Evolutionary conservation across 2,888 invertebrate genomes (phyloP), one percentile per base, ranked within the genome.

Genomic region (Nomada flava): DNA sequence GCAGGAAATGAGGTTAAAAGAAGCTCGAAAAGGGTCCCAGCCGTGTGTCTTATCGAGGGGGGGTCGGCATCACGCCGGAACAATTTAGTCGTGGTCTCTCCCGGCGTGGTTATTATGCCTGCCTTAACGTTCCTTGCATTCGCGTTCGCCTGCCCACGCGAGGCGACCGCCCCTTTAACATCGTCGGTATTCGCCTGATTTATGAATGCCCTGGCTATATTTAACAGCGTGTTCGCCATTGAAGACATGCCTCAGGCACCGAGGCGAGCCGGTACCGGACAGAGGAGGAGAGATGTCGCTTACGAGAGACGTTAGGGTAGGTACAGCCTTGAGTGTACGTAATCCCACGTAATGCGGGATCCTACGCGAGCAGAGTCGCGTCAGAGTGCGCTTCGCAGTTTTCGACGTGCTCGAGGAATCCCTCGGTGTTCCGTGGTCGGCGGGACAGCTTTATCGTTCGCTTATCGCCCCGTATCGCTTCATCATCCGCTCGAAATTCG

Each of bases 141-240:
- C 89, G 87, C 85, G 86, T 89, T 84, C 83, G 84, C 81, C 89
- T 81, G 65, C 90, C 90, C 91, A 90, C 90, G 90, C 90, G 84
- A 83, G 82, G 82, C 85, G 83, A 88, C 89, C 91, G 89, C 91
- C 90, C 91, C 89, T 90, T 88, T 90, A 89, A 90, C 91, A 91
- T 90, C 90, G 90, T 79, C 89, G 90, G 89, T 90, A 91, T 90
- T 90, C 90, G 88, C 89, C 90, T 90, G 90, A 90, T 90, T 90
- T 90, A 90, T 90, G 90, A 91, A 90, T 88, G 88, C 90, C 85
- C 86, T 72, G 89, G 90, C 91, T 90, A 91, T 90, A 90, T 90
- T 90, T 90, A 91, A 90, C 90, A 90, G 87, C 90, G 82, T 88
- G 91, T 90, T 89, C 90, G 83, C 90, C 90, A 90, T 89, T 87